Base-by-base conservation (phyloP, 2,888 invertebrate species). In the Abrostola tripartita region DNA sequence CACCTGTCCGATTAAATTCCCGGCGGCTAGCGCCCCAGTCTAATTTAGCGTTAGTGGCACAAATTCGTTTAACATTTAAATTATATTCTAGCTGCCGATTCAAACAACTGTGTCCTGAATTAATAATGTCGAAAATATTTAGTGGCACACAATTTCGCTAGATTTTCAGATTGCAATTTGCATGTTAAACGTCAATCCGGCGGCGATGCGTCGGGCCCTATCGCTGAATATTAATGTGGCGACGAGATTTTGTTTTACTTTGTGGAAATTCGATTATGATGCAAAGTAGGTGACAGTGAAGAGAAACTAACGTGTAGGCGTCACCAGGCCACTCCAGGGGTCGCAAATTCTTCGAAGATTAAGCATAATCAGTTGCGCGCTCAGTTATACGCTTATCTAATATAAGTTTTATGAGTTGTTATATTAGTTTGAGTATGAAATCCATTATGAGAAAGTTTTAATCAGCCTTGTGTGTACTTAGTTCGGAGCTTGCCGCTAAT, bases 151-250 rank as follows among this genome's bases (percentile, higher is more conserved):
- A 92, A 92, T 93, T 92, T 92, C 87, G 90, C 90, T 91, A 92
- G 91, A 93, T 93, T 93, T 92, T 92, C 91, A 91, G 86, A 92
- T 92, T 92, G 93, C 92, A 94, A 94, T 94, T 94, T 94, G 92
- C 94, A 94, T 94, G 93, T 93, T 93, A 92, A 93, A 91, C 92
- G 93, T 92, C 94, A 93, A 94, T 92, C 91, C 88, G 86, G 78
- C 85, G 88, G 88, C 88, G 90, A 90, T 92, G 93, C 94, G 93
- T 91, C 86, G 88, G 88, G 91, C 92, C 92, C 92, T 93, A 92
- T 91, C 90, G 83, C 93, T 94, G 94, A 93, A 94, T 94, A 94
- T 94, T 94, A 94, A 94, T 94, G 92, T 78, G 85, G 86, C 86
- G 88, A 82, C 86, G 90, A 92, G 90, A 94, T 94, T 94, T 94